Conservation (phyloP, 2,888 invertebrate genomes). For the Chrysina gloriosa region DNA sequence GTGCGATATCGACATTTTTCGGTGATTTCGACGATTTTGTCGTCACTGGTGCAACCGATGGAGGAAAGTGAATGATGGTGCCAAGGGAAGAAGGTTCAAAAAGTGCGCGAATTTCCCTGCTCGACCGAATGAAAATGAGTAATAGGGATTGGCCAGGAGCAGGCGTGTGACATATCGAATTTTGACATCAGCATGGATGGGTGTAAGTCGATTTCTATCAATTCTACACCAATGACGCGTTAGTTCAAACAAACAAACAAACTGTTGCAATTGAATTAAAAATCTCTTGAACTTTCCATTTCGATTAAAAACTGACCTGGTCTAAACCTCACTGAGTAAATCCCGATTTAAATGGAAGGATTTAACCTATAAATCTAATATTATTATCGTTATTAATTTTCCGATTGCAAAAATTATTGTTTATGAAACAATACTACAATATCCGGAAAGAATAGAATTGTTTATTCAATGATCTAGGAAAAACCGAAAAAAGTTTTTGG, state of each 20-base stretch:
- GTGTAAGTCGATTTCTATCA: constrained; percentile 38
- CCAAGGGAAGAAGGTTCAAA: constrained; percentile 12
- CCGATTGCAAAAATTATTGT: neutral
- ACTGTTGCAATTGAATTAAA: neutral
- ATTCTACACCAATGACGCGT: neutral
- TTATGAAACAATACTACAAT: constrained; percentile 2
- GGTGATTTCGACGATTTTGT: neutral
- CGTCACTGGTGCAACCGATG: neutral
- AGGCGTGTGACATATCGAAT: constrained; percentile 8
- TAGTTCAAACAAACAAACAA: neutral
- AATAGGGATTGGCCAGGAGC: constrained; percentile 13
- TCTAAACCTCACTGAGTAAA: neutral
- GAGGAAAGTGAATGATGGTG: constrained; percentile 21
- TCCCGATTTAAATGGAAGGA: neutral
- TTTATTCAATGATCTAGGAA: constrained; percentile 14
- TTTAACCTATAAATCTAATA: neutral
- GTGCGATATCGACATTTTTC: neutral
- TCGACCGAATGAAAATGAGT: constrained; percentile 14
- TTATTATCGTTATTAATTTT: neutral
- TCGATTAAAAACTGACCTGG: too few relatives aligned
- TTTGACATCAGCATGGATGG: constrained; percentile 37
- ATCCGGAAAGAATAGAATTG: neutral
- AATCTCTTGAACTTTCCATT: too few relatives aligned
- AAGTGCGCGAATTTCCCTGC: constrained; percentile 21
- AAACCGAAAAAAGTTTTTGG: constrained; percentile 24